Conservation (phyloP, 1,140 invertebrate species). For the Apocrypta bakeri region DNA sequence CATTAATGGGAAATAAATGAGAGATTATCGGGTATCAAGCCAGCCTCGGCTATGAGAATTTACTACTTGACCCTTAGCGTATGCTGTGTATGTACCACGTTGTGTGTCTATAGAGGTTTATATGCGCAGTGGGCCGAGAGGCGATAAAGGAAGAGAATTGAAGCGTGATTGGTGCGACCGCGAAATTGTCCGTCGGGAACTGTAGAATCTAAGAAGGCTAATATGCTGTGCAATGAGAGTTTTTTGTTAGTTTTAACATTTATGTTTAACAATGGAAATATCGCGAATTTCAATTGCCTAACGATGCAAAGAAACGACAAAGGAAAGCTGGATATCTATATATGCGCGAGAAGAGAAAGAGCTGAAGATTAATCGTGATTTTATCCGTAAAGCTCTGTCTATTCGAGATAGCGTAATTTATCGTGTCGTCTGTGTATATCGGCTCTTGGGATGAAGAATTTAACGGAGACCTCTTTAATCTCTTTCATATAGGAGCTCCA, state of each 20-base stretch:
- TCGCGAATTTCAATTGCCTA: too few species aligned
- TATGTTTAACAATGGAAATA: neutral
- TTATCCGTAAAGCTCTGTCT: neutral
- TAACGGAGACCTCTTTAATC: neutral
- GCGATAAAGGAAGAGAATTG: constrained; percentile 13
- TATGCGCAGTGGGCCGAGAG: neutral
- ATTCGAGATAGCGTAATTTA: constrained; percentile 1
- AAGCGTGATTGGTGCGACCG: neutral
- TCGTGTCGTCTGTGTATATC: neutral
- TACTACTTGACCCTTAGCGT: constrained; percentile 40
- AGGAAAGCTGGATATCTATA: too few species aligned
- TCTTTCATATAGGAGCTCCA: neutral
- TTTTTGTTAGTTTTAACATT: neutral
- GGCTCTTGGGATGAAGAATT: neutral
- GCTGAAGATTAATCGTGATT: neutral
- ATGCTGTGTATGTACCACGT: constrained; percentile 11
- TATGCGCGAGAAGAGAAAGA: neutral
- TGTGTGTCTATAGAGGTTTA: neutral
- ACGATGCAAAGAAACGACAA: too few species aligned
- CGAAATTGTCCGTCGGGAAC: neutral
- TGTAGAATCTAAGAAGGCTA: neutral
- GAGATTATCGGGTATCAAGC: constrained; percentile 48
- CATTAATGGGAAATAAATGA: constrained; percentile 56
- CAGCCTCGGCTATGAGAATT: constrained; percentile 15
- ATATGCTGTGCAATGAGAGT: neutral